Conservation (phyloP, 2,113 vertebrate species). For the Cricetomys ansorgei region DNA sequence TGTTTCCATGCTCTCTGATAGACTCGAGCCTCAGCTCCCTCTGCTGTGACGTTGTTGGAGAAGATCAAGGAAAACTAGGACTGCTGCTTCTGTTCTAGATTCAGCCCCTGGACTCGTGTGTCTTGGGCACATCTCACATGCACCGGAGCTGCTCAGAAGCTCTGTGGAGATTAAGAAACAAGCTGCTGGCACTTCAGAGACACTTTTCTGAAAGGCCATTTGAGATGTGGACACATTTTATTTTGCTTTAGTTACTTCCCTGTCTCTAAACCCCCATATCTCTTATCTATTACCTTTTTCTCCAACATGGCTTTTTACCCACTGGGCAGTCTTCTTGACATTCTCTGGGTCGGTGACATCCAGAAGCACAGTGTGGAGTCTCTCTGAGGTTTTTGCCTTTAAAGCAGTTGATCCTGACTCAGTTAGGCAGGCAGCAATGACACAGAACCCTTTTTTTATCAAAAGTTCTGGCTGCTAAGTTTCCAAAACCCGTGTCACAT, state of each 20-base stretch:
- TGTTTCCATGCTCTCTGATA: not conserved
- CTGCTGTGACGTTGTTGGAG: not conserved
- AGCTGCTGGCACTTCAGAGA: not conserved
- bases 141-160: not conserved
- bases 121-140: not conserved
- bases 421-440: constrained; percentile 86
- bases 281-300: constrained; percentile 78
- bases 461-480: constrained; percentile 85
- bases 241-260: not conserved
- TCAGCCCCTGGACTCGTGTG: not conserved
- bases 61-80: not conserved
- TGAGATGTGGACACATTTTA: not conserved
- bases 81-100: not conserved
- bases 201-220: not conserved
- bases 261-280: fast-evolving
- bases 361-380: constrained; percentile 82
- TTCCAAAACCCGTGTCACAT: constrained; percentile 88
- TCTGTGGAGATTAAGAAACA: not conserved
- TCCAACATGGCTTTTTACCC: constrained; percentile 83
- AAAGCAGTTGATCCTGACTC: constrained; percentile 80
- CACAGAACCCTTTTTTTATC: constrained; percentile 84
- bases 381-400: constrained; percentile 77
- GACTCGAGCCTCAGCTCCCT: not conserved
- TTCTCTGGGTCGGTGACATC: constrained; percentile 83
- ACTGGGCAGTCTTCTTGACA: constrained; percentile 79